Evolutionary conservation across 2,888 invertebrate species (phyloP).

Genomic region (Augochlorella aurata): DNA sequence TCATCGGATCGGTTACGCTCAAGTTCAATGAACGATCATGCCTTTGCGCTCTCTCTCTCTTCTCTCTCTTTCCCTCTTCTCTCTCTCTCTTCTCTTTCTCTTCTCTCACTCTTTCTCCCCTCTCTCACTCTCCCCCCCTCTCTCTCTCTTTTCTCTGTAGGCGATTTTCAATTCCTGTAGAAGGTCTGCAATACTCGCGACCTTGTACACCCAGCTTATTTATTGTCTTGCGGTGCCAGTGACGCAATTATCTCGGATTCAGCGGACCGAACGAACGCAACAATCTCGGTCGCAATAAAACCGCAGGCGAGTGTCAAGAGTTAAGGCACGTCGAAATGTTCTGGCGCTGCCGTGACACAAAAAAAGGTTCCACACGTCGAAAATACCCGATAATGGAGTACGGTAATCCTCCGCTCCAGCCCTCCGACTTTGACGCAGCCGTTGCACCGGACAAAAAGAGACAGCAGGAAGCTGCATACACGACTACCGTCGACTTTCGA

Average conservation of each 20-base stretch:
- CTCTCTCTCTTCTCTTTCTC: too few species aligned
- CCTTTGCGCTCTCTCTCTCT: not conserved
- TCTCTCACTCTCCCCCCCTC: not conserved
- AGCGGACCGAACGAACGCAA: slow-evolving; percentile 32
- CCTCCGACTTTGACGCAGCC: slow-evolving; percentile 28
- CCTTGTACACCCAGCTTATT: not conserved
- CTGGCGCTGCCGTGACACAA: slow-evolving; percentile 25
- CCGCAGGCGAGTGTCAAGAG: slow-evolving; percentile 28
- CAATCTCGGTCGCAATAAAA: slow-evolving; percentile 37
- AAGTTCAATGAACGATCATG: not conserved
- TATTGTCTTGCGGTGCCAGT: not conserved
- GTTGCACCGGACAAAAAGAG: not conserved
- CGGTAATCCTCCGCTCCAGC: slow-evolving; percentile 15
- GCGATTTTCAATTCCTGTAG: not conserved
- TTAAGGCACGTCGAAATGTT: slow-evolving; percentile 29
- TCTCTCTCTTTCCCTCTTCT: not conserved
- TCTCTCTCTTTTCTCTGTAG: not conserved
- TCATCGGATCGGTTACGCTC: not conserved
- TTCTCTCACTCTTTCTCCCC: not conserved
- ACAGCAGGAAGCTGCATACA: not conserved
- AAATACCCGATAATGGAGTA: slow-evolving; percentile 26
- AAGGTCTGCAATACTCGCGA: not conserved
- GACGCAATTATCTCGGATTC: slow-evolving; percentile 37
- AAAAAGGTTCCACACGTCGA: slow-evolving; percentile 36
- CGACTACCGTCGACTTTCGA: not conserved